These are phyloP conservation scores for Leucosticte australis DNA, from an alignment of 2,113 vertebrate species.

Conservation along the genomic window DNA sequence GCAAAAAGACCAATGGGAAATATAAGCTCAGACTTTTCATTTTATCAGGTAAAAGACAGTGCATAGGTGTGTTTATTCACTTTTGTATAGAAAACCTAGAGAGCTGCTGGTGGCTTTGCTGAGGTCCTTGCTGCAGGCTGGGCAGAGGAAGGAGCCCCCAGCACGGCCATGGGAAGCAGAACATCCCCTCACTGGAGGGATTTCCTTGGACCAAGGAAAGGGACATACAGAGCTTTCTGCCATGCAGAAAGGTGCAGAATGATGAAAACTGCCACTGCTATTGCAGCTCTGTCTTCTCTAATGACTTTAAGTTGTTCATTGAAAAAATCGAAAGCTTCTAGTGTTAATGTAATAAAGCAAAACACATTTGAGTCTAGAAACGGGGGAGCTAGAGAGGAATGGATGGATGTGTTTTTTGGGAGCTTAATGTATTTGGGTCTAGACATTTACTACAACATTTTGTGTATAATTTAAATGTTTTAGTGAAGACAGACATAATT, in stretches of 20 bases:
- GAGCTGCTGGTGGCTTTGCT: background rate
- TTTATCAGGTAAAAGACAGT: background rate
- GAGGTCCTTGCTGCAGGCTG: background rate
- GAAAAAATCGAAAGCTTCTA: background rate
- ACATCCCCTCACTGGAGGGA: background rate
- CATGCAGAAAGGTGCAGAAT: background rate
- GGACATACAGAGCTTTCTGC: background rate
- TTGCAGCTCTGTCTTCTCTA: background rate
- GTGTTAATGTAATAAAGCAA: background rate
- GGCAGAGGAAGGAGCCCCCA: background rate
- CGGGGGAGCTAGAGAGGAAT: background rate
- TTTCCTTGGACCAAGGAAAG: rapidly evolving
- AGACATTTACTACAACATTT: background rate
- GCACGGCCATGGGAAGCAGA: rapidly evolving
- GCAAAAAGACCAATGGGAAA: background rate
- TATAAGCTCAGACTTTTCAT: background rate
- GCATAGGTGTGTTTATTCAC: background rate
- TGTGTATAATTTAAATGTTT: background rate
- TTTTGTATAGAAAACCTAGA: background rate
- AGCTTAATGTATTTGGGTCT: background rate
- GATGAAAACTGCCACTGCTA: background rate
- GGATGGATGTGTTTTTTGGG: background rate
- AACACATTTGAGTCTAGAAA: background rate
- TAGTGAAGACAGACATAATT: background rate
- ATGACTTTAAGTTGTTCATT: background rate